Conservation (phyloP, 2,113 vertebrate species). For the Mus pahari region DNA sequence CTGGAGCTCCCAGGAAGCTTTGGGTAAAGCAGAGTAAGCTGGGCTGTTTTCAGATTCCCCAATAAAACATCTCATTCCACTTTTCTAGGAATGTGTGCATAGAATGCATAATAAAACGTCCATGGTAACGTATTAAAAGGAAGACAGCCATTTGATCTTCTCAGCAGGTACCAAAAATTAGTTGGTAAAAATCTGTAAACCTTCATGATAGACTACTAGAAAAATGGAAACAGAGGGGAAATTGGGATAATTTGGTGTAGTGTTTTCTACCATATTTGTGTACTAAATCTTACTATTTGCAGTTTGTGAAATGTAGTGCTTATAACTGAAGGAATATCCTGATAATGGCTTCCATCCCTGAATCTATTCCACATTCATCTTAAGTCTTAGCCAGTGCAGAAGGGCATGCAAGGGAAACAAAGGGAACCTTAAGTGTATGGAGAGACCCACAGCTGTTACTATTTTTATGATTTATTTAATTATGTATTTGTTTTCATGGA, state of each 20-base stretch:
- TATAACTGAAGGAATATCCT: background rate
- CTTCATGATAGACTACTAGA: background rate
- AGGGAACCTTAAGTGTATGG: background rate
- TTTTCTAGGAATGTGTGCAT: background rate
- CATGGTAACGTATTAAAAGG: background rate
- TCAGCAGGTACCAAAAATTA: background rate
- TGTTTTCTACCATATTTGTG: background rate
- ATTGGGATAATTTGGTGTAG: background rate
- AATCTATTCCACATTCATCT: background rate
- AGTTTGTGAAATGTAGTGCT: background rate
- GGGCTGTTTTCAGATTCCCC: background rate
- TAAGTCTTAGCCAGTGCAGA: background rate
- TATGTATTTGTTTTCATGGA: background rate
- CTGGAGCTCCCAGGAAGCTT: background rate
- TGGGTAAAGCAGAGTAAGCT: background rate
- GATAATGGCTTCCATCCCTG: background rate
- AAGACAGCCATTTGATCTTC: background rate
- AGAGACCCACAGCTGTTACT: background rate
- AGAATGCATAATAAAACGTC: background rate
- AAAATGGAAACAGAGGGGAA: background rate
- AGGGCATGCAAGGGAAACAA: background rate
- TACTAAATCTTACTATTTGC: background rate
- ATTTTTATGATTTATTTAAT: too few species aligned
- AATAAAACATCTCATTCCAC: background rate
- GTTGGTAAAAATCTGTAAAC: background rate